Base-by-base conservation (phyloP, 1,140 invertebrate genomes). In the Leptoteleia sp. region DNA sequence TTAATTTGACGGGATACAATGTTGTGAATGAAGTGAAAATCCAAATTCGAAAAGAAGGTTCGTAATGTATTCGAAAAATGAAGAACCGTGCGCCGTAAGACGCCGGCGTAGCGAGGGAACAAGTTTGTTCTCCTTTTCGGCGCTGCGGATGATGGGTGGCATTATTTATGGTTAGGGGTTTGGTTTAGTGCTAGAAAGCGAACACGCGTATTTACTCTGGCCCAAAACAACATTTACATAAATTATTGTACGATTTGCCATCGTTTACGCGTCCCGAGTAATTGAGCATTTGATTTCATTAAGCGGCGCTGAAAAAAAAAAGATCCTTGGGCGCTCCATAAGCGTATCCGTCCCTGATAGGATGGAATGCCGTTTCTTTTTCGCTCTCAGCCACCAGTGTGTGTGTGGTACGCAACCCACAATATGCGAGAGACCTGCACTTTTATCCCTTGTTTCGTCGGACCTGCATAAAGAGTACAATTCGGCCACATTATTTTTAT, bases 321-420 rank as follows among this genome's bases (percentile, higher is more conserved):
- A 35, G 6, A 3, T 3, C 11, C 33, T 12, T 16, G 37, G 37
- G 37, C 9, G 6, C 37, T 4, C 13, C 17, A 1, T 2, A 5
- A 43, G 8, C 40, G 12, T 1, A 13, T 50, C 47, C 47, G 59
- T 29, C 59, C 59, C 59, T 64, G 59, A 42, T 31, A 31, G 43
- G 33, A 19, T 64, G 59, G 59, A 64, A 64, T 64, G 59, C 45
- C 43, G 59, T 29, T 64, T 11, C 59, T 42, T 64, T 64, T 47
- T 43, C 59, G 42, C 59, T 50, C 31, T n/a, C 33, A 50, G 59
- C 6, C 22, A 38, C 29, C 13, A 64, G 12, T 42, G 59, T 64
- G 59, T 62, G 57, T 48, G 57, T 48, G 57, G 57, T n/a, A 48
- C 17, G 33, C 59, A 31, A 40, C 19, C 33, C 45, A 50, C 45